These are phyloP conservation scores for Xylophagus ater DNA, from an alignment of 2,888 invertebrate species.

Conservation along the genomic window DNA sequence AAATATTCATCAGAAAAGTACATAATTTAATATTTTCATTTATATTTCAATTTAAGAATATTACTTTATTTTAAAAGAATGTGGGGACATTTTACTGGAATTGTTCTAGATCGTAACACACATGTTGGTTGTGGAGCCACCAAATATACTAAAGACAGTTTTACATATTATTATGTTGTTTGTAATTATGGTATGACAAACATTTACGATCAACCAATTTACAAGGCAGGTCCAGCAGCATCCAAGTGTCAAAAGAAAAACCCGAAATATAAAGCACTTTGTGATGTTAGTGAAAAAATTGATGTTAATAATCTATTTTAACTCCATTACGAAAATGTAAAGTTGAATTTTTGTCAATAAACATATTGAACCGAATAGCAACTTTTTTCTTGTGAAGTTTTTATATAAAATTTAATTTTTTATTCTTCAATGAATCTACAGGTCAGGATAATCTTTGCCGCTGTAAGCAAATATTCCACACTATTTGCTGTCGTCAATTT, in stretches of 20 bases:
- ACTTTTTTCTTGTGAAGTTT: no score
- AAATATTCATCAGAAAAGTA: no score
- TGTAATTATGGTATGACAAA: slow-evolving; percentile 23
- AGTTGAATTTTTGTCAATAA: no score
- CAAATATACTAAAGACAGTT: slow-evolving; percentile 13
- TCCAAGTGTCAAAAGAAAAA: slow-evolving; percentile 16
- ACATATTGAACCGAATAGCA: no score
- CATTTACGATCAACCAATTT: slow-evolving; percentile 13
- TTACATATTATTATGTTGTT: slow-evolving; percentile 20
- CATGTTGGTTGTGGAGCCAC: slow-evolving; percentile 26
- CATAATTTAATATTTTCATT: no score
- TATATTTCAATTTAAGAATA: neutral
- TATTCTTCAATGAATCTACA: no score
- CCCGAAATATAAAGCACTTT: slow-evolving; percentile 12
- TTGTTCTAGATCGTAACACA: slow-evolving; percentile 24
- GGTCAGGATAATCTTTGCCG: no score
- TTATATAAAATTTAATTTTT: no score
- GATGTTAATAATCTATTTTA: no score
- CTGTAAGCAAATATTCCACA: no score
- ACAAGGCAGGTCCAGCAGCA: slow-evolving; percentile 12
- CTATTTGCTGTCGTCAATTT: no score
- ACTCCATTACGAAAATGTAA: no score
- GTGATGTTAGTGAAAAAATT: slow-evolving; percentile 12
- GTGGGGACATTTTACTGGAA: slow-evolving; percentile 20
- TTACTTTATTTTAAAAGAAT: slow-evolving; percentile 10